Percentiles rank a stretch among this genome's conserved stretches.
Evolutionary conservation across 35 echinoderm and acorn worm genomes (phyloP).

Genomic region (Apostichopus parvimensis): DNA sequence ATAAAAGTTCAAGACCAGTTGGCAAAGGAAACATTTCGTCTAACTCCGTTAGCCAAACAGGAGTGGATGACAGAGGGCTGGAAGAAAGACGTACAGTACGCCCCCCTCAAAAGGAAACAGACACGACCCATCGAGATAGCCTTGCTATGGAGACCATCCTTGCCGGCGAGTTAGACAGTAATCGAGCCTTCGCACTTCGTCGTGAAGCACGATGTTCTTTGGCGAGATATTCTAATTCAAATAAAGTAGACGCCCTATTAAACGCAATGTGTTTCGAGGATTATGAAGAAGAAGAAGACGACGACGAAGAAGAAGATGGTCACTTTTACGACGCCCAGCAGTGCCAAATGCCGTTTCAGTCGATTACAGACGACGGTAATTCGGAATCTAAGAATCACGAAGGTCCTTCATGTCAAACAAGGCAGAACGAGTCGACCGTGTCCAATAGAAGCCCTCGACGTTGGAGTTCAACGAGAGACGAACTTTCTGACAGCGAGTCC

Average conservation of each 20-base stretch:
- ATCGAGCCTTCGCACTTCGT: constrained; percentile 11
- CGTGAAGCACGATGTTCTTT: constrained; percentile 25
- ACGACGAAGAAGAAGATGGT: not conserved
- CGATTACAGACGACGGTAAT: not conserved
- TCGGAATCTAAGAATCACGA: not conserved
- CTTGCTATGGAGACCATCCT: constrained; percentile 18
- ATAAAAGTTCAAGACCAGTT: not conserved
- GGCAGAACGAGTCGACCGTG: not conserved
- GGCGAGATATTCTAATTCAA: not conserved
- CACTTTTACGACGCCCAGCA: constrained; percentile 7
- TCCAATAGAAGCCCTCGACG: not conserved
- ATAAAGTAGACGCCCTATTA: constrained; percentile 17
- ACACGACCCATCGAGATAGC: not conserved
- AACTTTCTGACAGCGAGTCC: not conserved
- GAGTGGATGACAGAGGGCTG: not conserved
- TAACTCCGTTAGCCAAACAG: not conserved
- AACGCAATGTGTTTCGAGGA: not conserved
- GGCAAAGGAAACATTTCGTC: not conserved
- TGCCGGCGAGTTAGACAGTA: constrained; percentile 24
- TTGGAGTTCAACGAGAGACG: not conserved
- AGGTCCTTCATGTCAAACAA: not conserved
- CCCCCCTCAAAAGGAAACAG: not conserved
- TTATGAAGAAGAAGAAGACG: not conserved
- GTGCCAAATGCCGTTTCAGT: not conserved
- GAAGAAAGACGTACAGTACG: not conserved